phyloP scores from a whole-genome alignment of 53 echinoderm and acorn worm species.

The Arbacia lixula region DNA sequence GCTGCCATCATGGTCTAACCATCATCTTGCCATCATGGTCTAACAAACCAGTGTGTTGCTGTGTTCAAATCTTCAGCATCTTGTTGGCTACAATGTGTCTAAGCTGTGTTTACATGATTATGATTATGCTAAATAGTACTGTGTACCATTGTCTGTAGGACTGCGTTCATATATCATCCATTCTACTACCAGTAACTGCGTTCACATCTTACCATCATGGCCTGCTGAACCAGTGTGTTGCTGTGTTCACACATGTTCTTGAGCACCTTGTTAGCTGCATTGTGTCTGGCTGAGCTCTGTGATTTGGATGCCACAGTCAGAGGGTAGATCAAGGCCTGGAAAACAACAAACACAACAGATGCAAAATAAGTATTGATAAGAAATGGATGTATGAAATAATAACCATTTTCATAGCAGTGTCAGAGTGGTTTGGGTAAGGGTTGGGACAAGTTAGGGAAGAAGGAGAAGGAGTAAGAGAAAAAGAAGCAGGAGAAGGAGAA shows the following conservation, averaged over 20 bases:
- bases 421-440: no score
- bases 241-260: constrained; percentile 99
- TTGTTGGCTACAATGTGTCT: not conserved
- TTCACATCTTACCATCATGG: constrained; percentile 91
- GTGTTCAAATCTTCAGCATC: not conserved
- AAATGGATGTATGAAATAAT: no score
- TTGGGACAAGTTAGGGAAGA: no score
- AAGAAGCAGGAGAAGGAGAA: no score
- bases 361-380: not conserved
- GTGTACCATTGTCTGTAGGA: no score
- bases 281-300: constrained; percentile 88
- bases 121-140: no score
- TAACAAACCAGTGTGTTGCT: not conserved
- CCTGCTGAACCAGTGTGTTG: constrained; percentile 88
- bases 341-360: not conserved
- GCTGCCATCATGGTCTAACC: no score
- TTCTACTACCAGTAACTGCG: no score
- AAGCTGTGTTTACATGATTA: not conserved
- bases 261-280: constrained; percentile 93
- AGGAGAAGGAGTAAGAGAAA: no score
- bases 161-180: no score
- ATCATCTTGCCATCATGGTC: constrained; percentile 13
- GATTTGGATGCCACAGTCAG: constrained; percentile 98
- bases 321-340: constrained; percentile 94
- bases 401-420: no score